Evolutionary conservation across 2,113 vertebrate species (phyloP), one percentile per base, ranked within the genome.

Genomic region (Dunckerocampus dactyliophorus): DNA sequence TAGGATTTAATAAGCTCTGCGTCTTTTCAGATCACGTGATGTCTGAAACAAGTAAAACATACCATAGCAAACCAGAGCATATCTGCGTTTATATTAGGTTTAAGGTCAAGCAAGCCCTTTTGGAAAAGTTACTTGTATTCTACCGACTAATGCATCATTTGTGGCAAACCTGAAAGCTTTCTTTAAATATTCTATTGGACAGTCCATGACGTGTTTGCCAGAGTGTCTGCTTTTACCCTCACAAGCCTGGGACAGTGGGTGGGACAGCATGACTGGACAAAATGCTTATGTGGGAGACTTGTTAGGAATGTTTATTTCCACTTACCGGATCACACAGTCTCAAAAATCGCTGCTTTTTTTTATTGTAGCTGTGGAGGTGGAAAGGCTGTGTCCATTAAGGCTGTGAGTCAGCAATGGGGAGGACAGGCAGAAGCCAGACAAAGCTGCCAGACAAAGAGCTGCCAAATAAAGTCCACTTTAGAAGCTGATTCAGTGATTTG

Each of bases 231-330:
- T 82, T 82, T 68, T 63, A 79, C 67, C 77, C 80, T 76, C 74
- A 51, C 16, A 12, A 75, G 76, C 72, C 34, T 10, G 21, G 77
- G 63, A 76, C 68, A 34, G 81, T 78, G 81, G 65, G 75, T 75
- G 75, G 77, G 68, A 76, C 51, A 10, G 50, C 11, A 17, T 82
- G 82, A 80, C 65, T 82, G 67, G 75, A 65, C 48, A 47, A 47
- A 45, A 71, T 49, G 51, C 21, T 16, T 14, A 28, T 71, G 77
- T 73, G 73, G 80, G 75, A 67, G 69, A 76, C 65, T 54, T 6
- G 62, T 53, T 62, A 34, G 19, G 70, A 74, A 75, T 60, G 75
- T 85, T 84, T 76, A 79, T 76, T 76, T 80, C 74, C 72, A 76
- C 37, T 82, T 71, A 76, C 62, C 31, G 65, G 63, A 77, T 77